Evolutionary conservation across 2,113 vertebrate species (phyloP), one percentile per base, ranked within the genome.

Genomic region (Caranx ignobilis): DNA sequence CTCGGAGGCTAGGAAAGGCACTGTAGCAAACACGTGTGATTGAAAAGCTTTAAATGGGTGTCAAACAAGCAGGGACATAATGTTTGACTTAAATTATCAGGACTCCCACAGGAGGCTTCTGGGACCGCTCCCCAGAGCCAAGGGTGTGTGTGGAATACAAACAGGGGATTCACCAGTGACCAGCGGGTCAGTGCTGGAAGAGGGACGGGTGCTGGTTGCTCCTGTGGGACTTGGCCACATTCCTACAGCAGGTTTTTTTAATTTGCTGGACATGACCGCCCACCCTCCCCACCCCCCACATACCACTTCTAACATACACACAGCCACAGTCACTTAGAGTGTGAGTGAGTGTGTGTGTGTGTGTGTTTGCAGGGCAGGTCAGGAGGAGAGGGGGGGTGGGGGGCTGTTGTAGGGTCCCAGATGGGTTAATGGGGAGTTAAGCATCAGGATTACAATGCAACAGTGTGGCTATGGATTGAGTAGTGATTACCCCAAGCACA

Each of bases 371-470:
- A 35, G 50, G 45, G 50, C 16, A 65, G 61, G 74, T 62, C 80
- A 84, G 74, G 9, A 11, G 43, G 10, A 63, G 21, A 63, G 21
- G 2, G 47, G 48, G 66, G 69, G 59, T 79, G 41, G 68, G 47
- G 73, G 63, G 79, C 89, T 94, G 94, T 92, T 91, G 81, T 84
- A 95, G 94, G 95, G 95, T 96, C 96, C 96, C 96, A 96, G 96
- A 97, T 97, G 97, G 97, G 96, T 97, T 97, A 96, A 96, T 96
- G 92, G 96, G 95, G 94, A 95, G 95, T 96, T 98, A 97, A 97
- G 96, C 96, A 97, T 96, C 95, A 94, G 96, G 97, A 98, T 98
- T 97, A 98, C 95, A 96, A 96, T 96, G 96, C 95, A 96, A 96
- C 95, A 97, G 95, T 96, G 95, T 93, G 93, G 96, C 95, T 95